Base-by-base conservation (phyloP, 1,140 invertebrate species). In the Microvelia longipes region DNA sequence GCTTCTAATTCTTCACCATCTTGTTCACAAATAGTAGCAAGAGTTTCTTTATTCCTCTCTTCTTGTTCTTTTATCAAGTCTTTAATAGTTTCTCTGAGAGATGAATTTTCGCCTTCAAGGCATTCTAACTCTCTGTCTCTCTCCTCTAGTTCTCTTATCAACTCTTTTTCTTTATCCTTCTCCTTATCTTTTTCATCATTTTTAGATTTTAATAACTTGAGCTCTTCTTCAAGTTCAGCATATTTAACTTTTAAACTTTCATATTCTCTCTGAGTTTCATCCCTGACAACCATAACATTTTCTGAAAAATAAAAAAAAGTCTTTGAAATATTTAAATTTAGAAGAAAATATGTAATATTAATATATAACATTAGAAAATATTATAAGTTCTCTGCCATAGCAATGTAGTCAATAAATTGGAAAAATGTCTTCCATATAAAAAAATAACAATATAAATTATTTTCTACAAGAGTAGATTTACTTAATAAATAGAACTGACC, bases 51-150 rank as follows among this genome's bases (percentile, higher is more conserved):
- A 11, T 30, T 68, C 1, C 15, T 26, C 2, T 68, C 66, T 25
- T 62, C 70, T 27, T 66, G 65, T 29, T 71, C 29, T 24, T 29
- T 63, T 28, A 35, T 73, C 26, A 73, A 65, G 28, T 69, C 68
- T 62, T 72, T 28, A 0, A 74, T 68, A 29, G 64, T 69, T 1
- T 66, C 69, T 64, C 30, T 68, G 11, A 74, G 50, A 14, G 68
- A 29, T 28, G 69, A 29, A 66, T 71, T 74, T 61, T 72, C 71
- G 25, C 67, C 28, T 66, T 74, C 73, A 29, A 72, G 26, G n/a
- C 28, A 67, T 63, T 74, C 69, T 15, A 74, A 14, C 63, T 74
- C 73, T 35, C 71, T 69, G 5, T 73, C 71, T 67, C 65, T 73
- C 28, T 70, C 69, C 29, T 68, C 63, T 26, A 74, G 29, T 63